These are phyloP conservation scores for Cheilosia grossa DNA, from an alignment of 2,888 invertebrate species.

Conservation along the genomic window DNA sequence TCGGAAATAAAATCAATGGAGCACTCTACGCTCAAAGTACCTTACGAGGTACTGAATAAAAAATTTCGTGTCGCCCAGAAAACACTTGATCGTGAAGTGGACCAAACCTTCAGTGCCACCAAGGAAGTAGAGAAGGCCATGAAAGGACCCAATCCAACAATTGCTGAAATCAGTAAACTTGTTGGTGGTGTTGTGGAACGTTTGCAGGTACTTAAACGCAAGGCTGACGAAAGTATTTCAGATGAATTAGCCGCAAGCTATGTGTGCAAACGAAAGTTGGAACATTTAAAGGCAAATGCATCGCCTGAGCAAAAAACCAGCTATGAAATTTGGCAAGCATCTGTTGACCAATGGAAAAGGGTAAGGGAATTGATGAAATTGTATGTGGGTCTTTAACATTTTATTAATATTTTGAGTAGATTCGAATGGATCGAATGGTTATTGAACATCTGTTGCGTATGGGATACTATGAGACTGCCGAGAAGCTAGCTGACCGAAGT, in stretches of 20 bases:
- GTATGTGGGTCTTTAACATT: not conserved
- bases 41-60: slow-evolving; percentile 98
- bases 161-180: slow-evolving; percentile 90
- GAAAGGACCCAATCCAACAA: slow-evolving; percentile 81
- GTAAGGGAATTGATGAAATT: slow-evolving; percentile 71
- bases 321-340: slow-evolving; percentile 81
- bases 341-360: slow-evolving; percentile 82
- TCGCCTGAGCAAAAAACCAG: slow-evolving; percentile 77
- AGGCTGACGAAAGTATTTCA: slow-evolving; percentile 96
- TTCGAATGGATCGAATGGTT: slow-evolving; percentile 96
- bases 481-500: slow-evolving; percentile 92
- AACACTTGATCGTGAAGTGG: slow-evolving; percentile 95
- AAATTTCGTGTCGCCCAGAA: slow-evolving; percentile 98
- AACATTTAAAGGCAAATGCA: slow-evolving; percentile 88
- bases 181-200: slow-evolving; percentile 96
- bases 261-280: slow-evolving; percentile 95
- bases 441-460: slow-evolving; percentile 97
- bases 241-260: slow-evolving; percentile 96
- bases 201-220: slow-evolving; percentile 94
- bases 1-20: slow-evolving; percentile 97
- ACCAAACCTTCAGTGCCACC: slow-evolving; percentile 92
- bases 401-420: slow-evolving; percentile 59
- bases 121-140: slow-evolving; percentile 86
- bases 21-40: slow-evolving; percentile 98
- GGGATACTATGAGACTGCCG: slow-evolving; percentile 97